Percentiles rank a stretch among this genome's conserved stretches.
These are phyloP conservation scores for Oophaga sylvatica DNA, from an alignment of 2,797 vertebrate genomes.

Conservation along the genomic window DNA sequence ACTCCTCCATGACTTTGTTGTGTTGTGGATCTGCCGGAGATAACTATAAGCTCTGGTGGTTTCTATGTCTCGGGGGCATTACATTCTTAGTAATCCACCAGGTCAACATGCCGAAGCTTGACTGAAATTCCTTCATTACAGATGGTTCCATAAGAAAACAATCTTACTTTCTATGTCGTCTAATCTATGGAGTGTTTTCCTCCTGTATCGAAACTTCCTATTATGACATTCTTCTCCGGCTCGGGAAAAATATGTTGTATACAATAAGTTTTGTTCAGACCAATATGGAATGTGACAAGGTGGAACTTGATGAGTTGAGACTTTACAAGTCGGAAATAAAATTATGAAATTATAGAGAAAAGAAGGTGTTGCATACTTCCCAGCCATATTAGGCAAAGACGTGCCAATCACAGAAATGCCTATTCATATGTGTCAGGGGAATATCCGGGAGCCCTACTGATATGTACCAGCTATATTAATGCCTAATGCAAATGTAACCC, in stretches of 20 bases:
- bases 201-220: not conserved
- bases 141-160: constrained; percentile 22
- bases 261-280: not conserved
- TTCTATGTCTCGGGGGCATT: constrained; percentile 18
- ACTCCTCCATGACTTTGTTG: not conserved
- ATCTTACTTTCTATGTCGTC: not conserved
- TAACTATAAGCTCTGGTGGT: constrained; percentile 16
- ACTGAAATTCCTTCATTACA: constrained; percentile 53
- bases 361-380: not conserved
- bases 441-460: not conserved
- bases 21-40: not conserved
- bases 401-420: not conserved
- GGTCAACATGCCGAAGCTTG: constrained; percentile 39
- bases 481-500: not conserved
- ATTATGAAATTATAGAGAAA: not conserved
- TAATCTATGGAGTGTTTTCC: not conserved
- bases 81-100: constrained; percentile 14
- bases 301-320: not conserved
- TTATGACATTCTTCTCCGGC: too few species aligned
- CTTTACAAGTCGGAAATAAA: not conserved
- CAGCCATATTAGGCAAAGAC: not conserved
- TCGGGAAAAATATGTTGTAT: not conserved
- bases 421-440: not conserved
- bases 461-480: not conserved
- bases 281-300: constrained; percentile 5